Evolutionary conservation across 2,888 invertebrate genomes (phyloP).

Genomic region (Pachydiplax longipennis): DNA sequence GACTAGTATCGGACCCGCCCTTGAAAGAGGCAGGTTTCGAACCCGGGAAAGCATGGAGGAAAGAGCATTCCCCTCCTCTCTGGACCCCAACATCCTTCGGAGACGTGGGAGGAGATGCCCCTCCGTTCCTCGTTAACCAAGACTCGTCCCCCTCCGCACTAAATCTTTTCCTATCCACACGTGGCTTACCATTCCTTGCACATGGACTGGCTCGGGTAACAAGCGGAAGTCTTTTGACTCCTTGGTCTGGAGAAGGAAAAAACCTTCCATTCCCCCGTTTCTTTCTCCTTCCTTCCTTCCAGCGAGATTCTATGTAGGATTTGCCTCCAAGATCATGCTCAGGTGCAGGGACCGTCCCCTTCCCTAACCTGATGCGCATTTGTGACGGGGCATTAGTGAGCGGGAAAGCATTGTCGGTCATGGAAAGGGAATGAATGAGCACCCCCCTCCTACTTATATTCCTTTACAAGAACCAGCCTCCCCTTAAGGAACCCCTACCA

Average conservation of each 20-base stretch:
- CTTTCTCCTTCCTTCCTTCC: background rate
- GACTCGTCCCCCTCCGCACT: background rate
- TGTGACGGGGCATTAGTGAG: background rate
- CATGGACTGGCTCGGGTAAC: constrained; percentile 27
- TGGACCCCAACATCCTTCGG: background rate
- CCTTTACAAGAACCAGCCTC: background rate
- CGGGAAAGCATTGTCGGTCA: constrained; percentile 28
- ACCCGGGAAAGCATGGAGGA: background rate
- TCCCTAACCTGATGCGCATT: constrained; percentile 8
- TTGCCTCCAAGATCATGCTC: background rate
- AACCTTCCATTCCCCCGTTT: background rate
- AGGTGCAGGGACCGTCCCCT: background rate
- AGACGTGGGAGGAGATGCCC: background rate
- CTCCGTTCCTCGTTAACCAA: background rate
- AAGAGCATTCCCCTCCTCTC: background rate
- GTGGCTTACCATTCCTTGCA: constrained; percentile 14
- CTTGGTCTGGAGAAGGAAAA: background rate
- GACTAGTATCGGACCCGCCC: background rate
- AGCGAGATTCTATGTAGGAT: background rate
- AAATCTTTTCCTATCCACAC: background rate
- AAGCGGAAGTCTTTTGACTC: constrained; percentile 41
- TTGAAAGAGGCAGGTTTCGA: background rate
- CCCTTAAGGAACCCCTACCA: background rate
- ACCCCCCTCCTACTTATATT: background rate
- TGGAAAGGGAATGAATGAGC: background rate